These are phyloP conservation scores for Netta rufina DNA, from an alignment of 2,797 vertebrate genomes.

Conservation along the genomic window DNA sequence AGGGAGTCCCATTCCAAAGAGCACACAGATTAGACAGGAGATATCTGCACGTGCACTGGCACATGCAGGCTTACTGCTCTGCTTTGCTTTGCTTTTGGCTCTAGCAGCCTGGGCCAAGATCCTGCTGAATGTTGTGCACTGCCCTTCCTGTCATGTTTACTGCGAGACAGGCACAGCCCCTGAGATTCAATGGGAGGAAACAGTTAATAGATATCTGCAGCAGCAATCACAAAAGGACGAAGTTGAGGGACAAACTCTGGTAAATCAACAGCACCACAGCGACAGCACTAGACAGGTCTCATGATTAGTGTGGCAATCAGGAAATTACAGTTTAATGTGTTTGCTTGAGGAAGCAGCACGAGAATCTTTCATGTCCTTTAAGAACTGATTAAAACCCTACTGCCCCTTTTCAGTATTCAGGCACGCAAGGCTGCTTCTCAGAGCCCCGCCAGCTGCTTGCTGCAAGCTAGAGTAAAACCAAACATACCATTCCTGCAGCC, in stretches of 20 bases:
- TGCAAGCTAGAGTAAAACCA: constrained; percentile 21
- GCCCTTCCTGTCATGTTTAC: not conserved
- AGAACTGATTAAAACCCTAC: constrained; percentile 52
- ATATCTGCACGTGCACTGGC: not conserved
- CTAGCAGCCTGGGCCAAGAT: not conserved
- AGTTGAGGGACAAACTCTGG: constrained; percentile 28
- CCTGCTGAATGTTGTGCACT: not conserved
- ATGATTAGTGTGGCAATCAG: constrained; percentile 60
- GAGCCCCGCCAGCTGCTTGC: constrained; percentile 26
- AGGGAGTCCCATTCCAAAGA: not conserved
- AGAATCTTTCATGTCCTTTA: constrained; percentile 58
- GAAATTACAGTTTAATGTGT: constrained; percentile 69
- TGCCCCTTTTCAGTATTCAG: constrained; percentile 55
- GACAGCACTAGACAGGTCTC: constrained; percentile 8
- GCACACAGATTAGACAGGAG: not conserved
- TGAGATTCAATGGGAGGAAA: not conserved
- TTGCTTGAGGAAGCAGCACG: constrained; percentile 63
- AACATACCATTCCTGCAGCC: not conserved
- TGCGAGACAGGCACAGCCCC: not conserved
- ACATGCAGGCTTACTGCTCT: not conserved
- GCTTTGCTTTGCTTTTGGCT: not conserved
- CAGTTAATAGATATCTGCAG: constrained; percentile 44
- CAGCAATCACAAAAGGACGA: constrained; percentile 40
- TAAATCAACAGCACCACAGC: constrained; percentile 50
- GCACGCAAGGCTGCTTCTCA: constrained; percentile 20